Evolutionary conservation across 1,140 invertebrate species (phyloP).

Genomic region (Orius insidiosus): DNA sequence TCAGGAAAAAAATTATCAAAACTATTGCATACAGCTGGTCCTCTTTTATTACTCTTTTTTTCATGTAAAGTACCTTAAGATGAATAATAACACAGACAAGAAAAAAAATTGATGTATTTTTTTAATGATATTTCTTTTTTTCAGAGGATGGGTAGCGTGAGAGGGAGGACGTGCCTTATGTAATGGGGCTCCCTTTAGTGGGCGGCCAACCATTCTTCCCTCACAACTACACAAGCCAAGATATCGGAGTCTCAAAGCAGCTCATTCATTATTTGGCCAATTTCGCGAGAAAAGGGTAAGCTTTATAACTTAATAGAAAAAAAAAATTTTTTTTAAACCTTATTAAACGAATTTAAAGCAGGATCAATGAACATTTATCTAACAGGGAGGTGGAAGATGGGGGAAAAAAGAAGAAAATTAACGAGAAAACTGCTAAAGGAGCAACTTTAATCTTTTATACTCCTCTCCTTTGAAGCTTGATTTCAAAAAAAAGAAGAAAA

Average conservation of each 20-base stretch:
- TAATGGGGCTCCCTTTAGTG: conserved; percentile 76
- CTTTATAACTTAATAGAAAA: not conserved
- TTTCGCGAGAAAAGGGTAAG: conserved; percentile 65
- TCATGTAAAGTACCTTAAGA: too few relatives aligned
- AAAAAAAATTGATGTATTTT: too few relatives aligned
- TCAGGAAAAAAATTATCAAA: too few relatives aligned
- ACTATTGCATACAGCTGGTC: too few relatives aligned
- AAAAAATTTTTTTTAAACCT: too few relatives aligned
- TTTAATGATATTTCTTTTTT: conserved; percentile 17
- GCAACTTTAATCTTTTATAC: not conserved
- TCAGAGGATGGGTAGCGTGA: conserved; percentile 56
- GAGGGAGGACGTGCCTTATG: conserved; percentile 89
- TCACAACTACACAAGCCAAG: conserved; percentile 52
- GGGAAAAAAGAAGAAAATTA: too few relatives aligned
- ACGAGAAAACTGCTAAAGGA: too few relatives aligned
- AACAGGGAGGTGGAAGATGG: too few relatives aligned
- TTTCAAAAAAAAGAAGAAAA: not conserved
- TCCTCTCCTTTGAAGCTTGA: not conserved
- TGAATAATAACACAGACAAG: too few relatives aligned
- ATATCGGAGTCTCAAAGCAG: conserved; percentile 50
- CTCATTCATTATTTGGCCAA: conserved; percentile 68
- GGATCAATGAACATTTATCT: too few relatives aligned
- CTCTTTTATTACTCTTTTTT: too few relatives aligned
- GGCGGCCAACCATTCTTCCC: conserved; percentile 37
- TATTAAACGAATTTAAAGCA: too few relatives aligned